A percentile compares a stretch with the other conserved stretches of the same genome.
Evolutionary conservation across 1,140 invertebrate genomes (phyloP).

Genomic region (Drosophila yakuba): DNA sequence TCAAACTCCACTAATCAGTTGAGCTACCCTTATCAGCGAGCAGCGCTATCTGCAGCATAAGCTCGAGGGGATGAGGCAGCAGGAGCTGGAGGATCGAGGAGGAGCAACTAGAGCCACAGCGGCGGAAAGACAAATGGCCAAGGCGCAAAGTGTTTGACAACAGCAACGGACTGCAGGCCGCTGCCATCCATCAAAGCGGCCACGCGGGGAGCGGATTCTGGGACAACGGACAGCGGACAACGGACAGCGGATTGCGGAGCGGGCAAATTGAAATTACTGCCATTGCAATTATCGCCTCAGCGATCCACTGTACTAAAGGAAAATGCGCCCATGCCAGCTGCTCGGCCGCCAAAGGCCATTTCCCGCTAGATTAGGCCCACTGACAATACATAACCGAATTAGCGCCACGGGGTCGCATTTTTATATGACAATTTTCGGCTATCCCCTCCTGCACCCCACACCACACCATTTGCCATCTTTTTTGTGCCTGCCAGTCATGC

Average conservation of each 20-base stretch:
- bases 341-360: conserved; percentile 28
- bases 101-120: conserved; percentile 1
- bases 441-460: too few species aligned
- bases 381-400: conserved; percentile 78
- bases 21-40: conserved; percentile 17
- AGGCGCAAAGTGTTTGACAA: conserved; percentile 64
- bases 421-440: conserved; percentile 45
- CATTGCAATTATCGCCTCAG: conserved; percentile 73
- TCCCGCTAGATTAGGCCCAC: conserved; percentile 72
- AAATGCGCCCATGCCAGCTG: not conserved
- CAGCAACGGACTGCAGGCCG: conserved; percentile 48
- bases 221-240: not conserved
- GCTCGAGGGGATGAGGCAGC: conserved; percentile 6
- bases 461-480: not conserved
- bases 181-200: conserved; percentile 65
- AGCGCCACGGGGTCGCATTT: conserved; percentile 60
- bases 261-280: conserved; percentile 75
- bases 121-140: conserved; percentile 72
- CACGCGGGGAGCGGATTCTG: conserved; percentile 26
- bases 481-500: conserved; percentile 54
- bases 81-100: not conserved
- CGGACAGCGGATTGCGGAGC: not conserved
- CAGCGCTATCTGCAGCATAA: not conserved
- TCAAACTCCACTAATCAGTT: not conserved
- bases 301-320: not conserved